Conservation (phyloP, 2,113 vertebrate species). For the Aegotheles bennettii region DNA sequence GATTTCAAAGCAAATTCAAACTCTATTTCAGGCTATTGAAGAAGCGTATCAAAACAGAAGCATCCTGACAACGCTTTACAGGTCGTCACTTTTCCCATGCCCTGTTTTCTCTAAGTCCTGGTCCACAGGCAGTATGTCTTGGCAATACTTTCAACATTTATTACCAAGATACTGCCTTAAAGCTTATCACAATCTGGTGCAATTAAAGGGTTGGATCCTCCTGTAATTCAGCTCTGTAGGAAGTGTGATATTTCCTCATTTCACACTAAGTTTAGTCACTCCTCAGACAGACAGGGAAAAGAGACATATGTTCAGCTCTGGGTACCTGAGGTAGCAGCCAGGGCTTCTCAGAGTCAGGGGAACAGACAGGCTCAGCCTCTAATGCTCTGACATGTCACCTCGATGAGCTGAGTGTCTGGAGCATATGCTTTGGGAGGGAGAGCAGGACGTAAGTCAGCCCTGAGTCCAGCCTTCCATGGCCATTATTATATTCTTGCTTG, state of each 20-base stretch:
- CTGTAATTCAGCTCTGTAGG: constrained; percentile 27
- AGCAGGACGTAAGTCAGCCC: background rate
- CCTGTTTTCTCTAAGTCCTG: background rate
- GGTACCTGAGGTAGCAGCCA: background rate
- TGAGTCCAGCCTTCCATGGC: background rate
- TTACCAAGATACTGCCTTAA: background rate
- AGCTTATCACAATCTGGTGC: background rate
- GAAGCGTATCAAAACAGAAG: background rate
- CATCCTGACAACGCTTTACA: background rate
- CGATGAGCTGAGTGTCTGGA: background rate
- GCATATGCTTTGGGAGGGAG: background rate
- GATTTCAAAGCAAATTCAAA: background rate
- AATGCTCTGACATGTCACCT: background rate
- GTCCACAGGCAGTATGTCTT: background rate
- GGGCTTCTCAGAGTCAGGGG: background rate
- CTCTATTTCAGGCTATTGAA: background rate
- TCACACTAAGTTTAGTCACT: constrained; percentile 7
- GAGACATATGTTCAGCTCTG: background rate
- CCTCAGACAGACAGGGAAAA: background rate
- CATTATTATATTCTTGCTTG: background rate
- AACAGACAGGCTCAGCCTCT: background rate
- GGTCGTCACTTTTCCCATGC: background rate
- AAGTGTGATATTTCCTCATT: constrained; percentile 13
- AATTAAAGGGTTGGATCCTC: constrained; percentile 9
- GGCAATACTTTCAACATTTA: background rate